Conservation (phyloP, 1,140 invertebrate species). For the Pseudoatta argentina region DNA sequence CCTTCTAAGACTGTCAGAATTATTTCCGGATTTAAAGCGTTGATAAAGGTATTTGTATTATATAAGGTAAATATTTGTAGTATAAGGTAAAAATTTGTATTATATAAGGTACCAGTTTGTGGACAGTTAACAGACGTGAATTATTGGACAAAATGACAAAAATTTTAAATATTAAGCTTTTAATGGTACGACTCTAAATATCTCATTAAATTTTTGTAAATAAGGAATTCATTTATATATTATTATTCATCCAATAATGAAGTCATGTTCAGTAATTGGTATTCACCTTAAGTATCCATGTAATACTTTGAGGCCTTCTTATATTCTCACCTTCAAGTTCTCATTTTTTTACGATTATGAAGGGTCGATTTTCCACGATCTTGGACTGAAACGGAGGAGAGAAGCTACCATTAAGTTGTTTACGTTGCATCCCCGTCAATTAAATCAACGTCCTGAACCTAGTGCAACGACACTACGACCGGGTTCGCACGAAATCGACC, state of each 20-base stretch:
- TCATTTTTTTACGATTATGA: background rate
- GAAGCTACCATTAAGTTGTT: conserved; percentile 75
- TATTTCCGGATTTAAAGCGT: background rate
- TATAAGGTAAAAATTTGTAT: background rate
- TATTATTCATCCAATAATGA: too few species aligned
- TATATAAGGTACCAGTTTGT: background rate
- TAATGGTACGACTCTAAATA: too few species aligned
- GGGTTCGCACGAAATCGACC: conserved; percentile 25
- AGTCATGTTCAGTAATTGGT: too few species aligned
- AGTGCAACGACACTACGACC: conserved; percentile 74
- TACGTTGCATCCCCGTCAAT: conserved; percentile 70
- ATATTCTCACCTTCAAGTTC: background rate
- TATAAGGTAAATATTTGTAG: too few species aligned
- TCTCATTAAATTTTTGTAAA: too few species aligned
- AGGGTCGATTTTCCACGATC: background rate
- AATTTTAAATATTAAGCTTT: too few species aligned
- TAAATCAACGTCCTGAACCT: conserved; percentile 64
- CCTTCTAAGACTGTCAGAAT: background rate
- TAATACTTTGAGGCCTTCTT: background rate
- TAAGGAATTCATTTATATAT: too few species aligned
- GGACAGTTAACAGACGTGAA: too few species aligned
- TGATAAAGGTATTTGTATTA: background rate
- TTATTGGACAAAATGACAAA: too few species aligned
- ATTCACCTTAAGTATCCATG: background rate
- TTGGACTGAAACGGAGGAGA: background rate